These are phyloP conservation scores for Lepidurus arcticus DNA, from an alignment of 1,140 invertebrate species.

Conservation along the genomic window DNA sequence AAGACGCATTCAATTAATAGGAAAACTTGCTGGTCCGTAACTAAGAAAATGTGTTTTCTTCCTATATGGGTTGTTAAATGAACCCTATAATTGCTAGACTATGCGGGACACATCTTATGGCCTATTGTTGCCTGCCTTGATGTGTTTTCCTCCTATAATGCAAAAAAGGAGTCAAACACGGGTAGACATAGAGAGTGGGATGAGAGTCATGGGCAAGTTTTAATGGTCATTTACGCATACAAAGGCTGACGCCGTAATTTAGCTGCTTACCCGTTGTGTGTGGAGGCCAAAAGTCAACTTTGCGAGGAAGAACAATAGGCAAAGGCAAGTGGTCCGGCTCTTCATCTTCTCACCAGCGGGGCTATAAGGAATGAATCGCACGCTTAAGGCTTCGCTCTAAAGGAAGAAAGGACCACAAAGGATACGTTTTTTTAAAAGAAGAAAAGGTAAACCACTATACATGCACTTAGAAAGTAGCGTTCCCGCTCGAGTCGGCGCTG, in stretches of 20 bases:
- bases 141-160: not conserved
- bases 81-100: not conserved
- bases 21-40: too few relatives aligned
- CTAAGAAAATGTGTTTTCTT: not conserved
- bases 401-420: not conserved
- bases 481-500: not conserved
- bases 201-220: not conserved
- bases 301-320: not conserved
- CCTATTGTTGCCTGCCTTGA: not conserved
- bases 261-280: conserved; percentile 13
- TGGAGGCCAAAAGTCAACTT: conserved; percentile 14
- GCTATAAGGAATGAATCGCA: not conserved
- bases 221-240: conserved; percentile 6
- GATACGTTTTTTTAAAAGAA: not conserved
- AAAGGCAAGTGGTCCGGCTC: conserved; percentile 20
- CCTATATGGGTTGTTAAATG: not conserved
- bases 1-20: too few relatives aligned
- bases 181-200: not conserved
- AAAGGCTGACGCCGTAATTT: not conserved
- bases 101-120: not conserved
- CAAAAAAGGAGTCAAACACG: not conserved
- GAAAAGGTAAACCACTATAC: not conserved
- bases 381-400: not conserved
- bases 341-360: conserved; percentile 16
- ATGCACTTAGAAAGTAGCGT: not conserved